These are phyloP conservation scores for Nemoura dubitans DNA, from an alignment of 2,888 invertebrate species.

Conservation along the genomic window DNA sequence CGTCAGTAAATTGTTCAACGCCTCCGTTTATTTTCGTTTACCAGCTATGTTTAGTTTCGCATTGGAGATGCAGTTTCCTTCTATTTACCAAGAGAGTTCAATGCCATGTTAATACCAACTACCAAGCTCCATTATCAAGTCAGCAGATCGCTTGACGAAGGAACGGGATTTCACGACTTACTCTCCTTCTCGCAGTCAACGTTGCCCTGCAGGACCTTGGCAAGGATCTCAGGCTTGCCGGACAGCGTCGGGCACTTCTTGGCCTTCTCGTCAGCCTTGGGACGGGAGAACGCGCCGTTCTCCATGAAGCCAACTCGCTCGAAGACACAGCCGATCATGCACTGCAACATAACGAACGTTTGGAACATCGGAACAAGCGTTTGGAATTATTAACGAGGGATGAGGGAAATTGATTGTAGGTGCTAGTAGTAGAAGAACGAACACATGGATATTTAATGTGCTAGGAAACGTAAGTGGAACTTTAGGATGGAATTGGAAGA, in stretches of 20 bases:
- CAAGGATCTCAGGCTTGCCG: neutral
- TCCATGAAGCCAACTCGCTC: neutral
- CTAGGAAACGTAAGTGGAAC: too few species aligned
- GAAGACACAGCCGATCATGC: slow-evolving; percentile 15
- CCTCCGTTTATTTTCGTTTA: too few species aligned
- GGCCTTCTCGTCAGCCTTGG: neutral
- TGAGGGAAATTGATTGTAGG: too few species aligned
- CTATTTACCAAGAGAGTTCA: neutral
- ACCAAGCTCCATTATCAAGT: neutral
- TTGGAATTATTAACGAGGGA: too few species aligned
- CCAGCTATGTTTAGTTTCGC: too few species aligned
- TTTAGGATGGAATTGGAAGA: too few species aligned
- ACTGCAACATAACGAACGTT: neutral
- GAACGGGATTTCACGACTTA: neutral
- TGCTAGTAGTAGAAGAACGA: too few species aligned
- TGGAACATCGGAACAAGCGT: too few species aligned
- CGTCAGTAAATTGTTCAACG: too few species aligned
- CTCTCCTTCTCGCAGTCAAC: slow-evolving; percentile 22
- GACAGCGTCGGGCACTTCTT: neutral
- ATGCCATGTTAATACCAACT: too few species aligned
- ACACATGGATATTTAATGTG: too few species aligned
- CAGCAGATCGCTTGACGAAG: neutral
- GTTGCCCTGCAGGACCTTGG: neutral
- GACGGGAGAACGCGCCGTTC: neutral
- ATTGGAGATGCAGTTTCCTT: too few species aligned